phyloP scores from a whole-genome alignment of 2,113 vertebrate species.

The Ophiodon elongatus region DNA sequence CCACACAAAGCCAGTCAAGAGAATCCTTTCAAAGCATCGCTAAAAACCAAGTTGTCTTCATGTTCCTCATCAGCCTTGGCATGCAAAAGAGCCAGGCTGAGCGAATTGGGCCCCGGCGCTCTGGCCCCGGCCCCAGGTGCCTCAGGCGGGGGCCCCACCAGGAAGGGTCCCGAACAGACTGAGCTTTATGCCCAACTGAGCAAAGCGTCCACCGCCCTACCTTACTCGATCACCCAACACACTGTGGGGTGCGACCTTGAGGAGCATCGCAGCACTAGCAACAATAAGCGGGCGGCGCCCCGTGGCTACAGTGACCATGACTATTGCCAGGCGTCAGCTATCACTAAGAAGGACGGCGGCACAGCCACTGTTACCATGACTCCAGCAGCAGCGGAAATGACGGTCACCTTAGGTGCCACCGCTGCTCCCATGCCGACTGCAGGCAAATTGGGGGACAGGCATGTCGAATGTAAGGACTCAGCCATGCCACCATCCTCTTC shows the following conservation, averaged over 20 bases:
- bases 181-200: conserved; percentile 96
- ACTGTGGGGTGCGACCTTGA: conserved; percentile 84
- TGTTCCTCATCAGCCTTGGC: conserved; percentile 92
- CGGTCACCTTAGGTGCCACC: conserved; percentile 82
- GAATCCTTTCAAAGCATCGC: conserved; percentile 97
- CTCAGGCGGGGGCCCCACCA: conserved; percentile 84
- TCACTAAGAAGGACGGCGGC: conserved; percentile 88
- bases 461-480: conserved; percentile 91
- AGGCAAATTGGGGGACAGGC: conserved; percentile 89
- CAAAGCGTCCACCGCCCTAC: conserved; percentile 89
- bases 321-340: conserved; percentile 94
- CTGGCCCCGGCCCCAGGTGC: conserved; percentile 79
- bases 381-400: conserved; percentile 56
- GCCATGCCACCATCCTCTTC: conserved; percentile 83
- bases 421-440: conserved; percentile 75
- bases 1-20: conserved; percentile 99
- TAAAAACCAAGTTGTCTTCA: conserved; percentile 96
- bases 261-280: conserved; percentile 85
- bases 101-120: conserved; percentile 87
- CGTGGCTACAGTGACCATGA: conserved; percentile 97
- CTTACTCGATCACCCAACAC: conserved; percentile 77
- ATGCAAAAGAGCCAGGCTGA: conserved; percentile 92
- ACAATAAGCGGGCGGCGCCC: conserved; percentile 88
- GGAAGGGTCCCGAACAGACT: conserved; percentile 92
- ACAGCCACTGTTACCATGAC: conserved; percentile 61